Evolutionary conservation across 2,113 vertebrate genomes (phyloP).

Genomic region (Theropithecus gelada): DNA sequence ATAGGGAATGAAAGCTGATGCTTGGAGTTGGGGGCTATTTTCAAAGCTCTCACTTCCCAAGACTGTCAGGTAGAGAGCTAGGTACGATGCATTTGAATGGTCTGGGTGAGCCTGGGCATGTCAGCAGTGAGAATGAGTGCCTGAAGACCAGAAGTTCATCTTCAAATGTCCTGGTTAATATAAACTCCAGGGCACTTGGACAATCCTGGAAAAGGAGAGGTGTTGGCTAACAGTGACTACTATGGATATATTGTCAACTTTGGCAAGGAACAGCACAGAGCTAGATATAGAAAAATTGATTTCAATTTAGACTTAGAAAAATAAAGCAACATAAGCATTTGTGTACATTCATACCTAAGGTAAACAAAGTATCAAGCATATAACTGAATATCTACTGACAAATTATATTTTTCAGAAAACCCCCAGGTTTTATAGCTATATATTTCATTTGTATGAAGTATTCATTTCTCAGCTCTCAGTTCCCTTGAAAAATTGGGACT

Average conservation of each 20-base stretch:
- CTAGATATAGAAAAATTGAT: not conserved
- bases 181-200: not conserved
- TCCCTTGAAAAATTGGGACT: not conserved
- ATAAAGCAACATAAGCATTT: not conserved
- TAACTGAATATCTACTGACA: not conserved
- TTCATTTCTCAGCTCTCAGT: not conserved
- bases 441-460: not conserved
- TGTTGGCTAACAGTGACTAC: not conserved
- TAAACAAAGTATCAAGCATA: not conserved
- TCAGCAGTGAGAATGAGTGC: not conserved
- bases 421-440: not conserved
- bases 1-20: not conserved
- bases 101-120: accelerated
- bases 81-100: not conserved
- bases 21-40: not conserved
- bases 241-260: not conserved
- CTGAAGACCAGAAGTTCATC: not conserved
- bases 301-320: not conserved
- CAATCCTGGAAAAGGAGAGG: not conserved
- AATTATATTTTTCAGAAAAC: not conserved
- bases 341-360: not conserved
- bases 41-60: not conserved
- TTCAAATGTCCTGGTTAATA: not conserved
- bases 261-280: not conserved
- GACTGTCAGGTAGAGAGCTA: not conserved